Percentiles rank a stretch among this genome's conserved stretches.
Evolutionary conservation across 2,888 invertebrate genomes (phyloP).

Genomic region (Euplexia lucipara): DNA sequence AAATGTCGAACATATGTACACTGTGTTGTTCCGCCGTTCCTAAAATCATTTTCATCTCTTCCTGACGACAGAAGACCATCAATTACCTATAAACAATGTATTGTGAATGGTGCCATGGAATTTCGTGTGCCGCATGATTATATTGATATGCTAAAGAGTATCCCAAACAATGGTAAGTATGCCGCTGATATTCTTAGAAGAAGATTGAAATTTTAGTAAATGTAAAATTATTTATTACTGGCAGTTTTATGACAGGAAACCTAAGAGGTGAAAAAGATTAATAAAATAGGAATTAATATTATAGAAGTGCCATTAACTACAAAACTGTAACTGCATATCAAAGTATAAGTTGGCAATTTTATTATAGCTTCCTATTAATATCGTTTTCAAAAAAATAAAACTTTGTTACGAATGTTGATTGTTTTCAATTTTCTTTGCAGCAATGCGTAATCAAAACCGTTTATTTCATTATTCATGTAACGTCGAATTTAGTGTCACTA

Average conservation of each 20-base stretch:
- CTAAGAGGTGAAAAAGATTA: background rate
- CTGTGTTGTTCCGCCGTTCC: conserved; percentile 18
- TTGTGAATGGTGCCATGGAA: conserved; percentile 52
- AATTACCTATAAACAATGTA: conserved; percentile 50
- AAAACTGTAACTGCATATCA: background rate
- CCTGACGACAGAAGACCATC: conserved; percentile 55
- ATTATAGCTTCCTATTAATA: too few relatives aligned
- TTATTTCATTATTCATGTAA: conserved; percentile 23
- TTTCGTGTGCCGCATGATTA: conserved; percentile 49
- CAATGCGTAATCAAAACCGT: background rate
- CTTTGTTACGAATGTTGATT: too few relatives aligned
- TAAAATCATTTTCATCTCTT: conserved; percentile 18
- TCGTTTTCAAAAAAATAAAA: background rate
- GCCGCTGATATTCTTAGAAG: conserved; percentile 27
- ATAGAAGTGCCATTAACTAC: background rate
- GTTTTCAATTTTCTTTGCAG: background rate
- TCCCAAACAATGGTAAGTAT: conserved; percentile 49
- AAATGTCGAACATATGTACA: conserved; percentile 51
- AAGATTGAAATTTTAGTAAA: conserved; percentile 27
- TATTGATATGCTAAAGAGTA: conserved; percentile 34
- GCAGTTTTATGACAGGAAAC: background rate
- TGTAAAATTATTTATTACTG: background rate
- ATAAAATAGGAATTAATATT: background rate
- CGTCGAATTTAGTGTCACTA: conserved; percentile 70
- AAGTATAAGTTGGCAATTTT: background rate